phyloP scores from a whole-genome alignment of 2,797 vertebrate genomes.

The Valencia hispanica region DNA sequence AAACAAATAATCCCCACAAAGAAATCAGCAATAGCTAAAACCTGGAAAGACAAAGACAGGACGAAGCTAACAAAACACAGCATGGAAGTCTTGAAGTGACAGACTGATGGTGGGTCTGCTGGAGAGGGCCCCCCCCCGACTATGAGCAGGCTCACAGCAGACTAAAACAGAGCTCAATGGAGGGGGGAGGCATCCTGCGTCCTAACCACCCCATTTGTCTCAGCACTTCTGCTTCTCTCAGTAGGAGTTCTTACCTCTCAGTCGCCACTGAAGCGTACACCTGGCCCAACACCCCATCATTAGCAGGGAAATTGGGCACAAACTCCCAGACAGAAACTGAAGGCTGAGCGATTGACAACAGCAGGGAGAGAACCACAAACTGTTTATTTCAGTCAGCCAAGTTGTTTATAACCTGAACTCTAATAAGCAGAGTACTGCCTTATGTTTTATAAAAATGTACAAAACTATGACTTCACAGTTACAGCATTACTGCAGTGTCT shows the following conservation, averaged over 20 bases:
- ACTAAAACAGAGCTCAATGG: slow-evolving; percentile 37
- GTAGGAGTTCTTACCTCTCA: slow-evolving; percentile 50
- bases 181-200: slow-evolving; percentile 26
- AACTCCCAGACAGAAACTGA: slow-evolving; percentile 54
- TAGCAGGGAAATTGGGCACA: slow-evolving; percentile 67
- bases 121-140: slow-evolving; percentile 35
- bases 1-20: slow-evolving; percentile 22
- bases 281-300: slow-evolving; percentile 54
- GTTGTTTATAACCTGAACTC: slow-evolving; percentile 8
- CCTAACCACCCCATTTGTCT: slow-evolving; percentile 43
- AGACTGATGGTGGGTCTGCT: slow-evolving; percentile 22
- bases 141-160: slow-evolving; percentile 37
- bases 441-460: not conserved
- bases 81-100: slow-evolving; percentile 21
- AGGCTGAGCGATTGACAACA: slow-evolving; percentile 48
- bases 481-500: not conserved
- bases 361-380: slow-evolving; percentile 33
- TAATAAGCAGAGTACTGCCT: not conserved
- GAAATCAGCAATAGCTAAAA: slow-evolving; percentile 34
- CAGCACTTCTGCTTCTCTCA: slow-evolving; percentile 42
- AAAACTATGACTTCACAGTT: not conserved
- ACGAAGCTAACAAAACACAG: slow-evolving; percentile 4
- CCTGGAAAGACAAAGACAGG: slow-evolving; percentile 11
- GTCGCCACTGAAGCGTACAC: slow-evolving; percentile 44
- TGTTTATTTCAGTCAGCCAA: slow-evolving; percentile 4